Evolutionary conservation across 2,113 vertebrate genomes (phyloP).

Genomic region (Drymodes brunneopygia): DNA sequence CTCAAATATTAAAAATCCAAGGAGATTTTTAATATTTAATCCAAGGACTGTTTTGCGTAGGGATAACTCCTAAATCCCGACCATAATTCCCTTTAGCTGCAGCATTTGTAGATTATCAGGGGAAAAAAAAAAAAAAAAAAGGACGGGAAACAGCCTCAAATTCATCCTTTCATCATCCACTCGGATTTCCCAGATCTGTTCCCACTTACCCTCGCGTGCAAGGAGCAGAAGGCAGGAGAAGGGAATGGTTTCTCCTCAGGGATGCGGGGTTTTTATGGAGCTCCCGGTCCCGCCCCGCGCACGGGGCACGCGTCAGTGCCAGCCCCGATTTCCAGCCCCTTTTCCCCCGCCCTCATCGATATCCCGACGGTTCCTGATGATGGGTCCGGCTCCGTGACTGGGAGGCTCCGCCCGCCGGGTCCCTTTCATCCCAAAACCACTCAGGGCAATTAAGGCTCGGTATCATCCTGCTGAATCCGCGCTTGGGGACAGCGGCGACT

Average conservation of each 20-base stretch:
- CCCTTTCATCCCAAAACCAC: not conserved
- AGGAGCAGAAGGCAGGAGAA: not conserved
- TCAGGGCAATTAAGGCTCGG: not conserved
- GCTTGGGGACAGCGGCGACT: not conserved
- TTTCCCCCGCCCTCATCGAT: not conserved
- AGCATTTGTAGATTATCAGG: not conserved
- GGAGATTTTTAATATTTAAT: too few relatives aligned
- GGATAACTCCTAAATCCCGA: not conserved
- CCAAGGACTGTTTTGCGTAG: not conserved
- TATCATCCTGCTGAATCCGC: not conserved
- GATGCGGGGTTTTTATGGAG: not conserved
- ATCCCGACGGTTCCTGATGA: not conserved
- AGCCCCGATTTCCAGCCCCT: not conserved
- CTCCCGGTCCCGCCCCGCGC: not conserved
- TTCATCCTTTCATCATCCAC: not conserved
- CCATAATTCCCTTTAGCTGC: not conserved
- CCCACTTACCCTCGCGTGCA: not conserved
- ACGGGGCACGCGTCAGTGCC: fast-evolving
- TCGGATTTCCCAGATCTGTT: not conserved
- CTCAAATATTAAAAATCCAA: not conserved
- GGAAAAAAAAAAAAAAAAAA: fast-evolving
- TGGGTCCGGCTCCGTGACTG: not conserved
- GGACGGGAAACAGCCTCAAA: fast-evolving
- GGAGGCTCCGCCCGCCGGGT: not conserved
- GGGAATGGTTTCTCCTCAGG: not conserved